Base-by-base conservation (phyloP, 2,888 invertebrate species). In the Rotaria macrura region DNA sequence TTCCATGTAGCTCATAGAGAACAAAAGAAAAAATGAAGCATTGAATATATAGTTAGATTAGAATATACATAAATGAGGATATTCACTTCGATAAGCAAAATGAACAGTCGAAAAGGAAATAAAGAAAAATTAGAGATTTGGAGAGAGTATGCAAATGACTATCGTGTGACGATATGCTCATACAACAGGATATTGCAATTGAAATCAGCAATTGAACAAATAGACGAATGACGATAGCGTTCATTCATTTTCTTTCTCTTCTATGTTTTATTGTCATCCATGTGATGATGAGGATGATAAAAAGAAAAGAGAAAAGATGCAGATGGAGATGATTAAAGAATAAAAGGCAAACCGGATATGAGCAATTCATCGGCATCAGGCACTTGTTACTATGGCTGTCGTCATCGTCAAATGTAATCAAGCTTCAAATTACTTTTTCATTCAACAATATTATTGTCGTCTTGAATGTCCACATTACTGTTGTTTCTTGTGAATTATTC, bases 371-470 rank as follows among this genome's bases (percentile, higher is more conserved):
- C 65, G 65, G 65, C 65, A 65, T 29, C 65, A 65, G 65, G 7
- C 65, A 65, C 65, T 65, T 65, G 65, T 34, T 65, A 65, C 65
- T 65, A 65, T 65, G 34, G 14, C 65, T 65, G 65, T 65, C 65
- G 65, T 34, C 65, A 65, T 65, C 29, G 20, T 65, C 34, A 65
- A 65, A 79, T 79, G 79, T 79, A 79, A 79, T 79, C 79, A 79
- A 43, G 79, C 79, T 79, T 38, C 43, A 79, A 79, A 79, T 79
- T 79, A 79, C 79, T 79, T 79, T 43, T 79, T 34, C 65, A 65
- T 65, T 65, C 20, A 7, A 34, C 65, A 65, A 65, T 65, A 65
- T 34, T 65, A 34, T 65, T 34, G 65, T 34, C 65, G 65, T 29
- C 65, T 65, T 29, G 34, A 65, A 65, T 65, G 65, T 65, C 29